Base-by-base conservation (phyloP, 2,797 vertebrate species). In the Zonotrichia albicollis region DNA sequence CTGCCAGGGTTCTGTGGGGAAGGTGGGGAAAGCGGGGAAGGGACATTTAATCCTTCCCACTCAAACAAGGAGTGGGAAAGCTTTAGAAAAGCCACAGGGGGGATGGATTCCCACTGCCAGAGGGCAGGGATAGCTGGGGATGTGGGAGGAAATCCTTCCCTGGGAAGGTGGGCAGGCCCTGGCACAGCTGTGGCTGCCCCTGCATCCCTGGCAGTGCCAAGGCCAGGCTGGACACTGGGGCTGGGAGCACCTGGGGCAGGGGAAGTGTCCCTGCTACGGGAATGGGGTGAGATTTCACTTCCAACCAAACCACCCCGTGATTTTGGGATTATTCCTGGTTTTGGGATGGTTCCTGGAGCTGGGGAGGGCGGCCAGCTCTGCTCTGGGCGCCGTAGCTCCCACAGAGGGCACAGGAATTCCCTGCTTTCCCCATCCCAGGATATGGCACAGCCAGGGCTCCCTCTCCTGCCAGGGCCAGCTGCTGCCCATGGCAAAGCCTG, bases 351-450 rank as follows among this genome's bases (percentile, higher is more conserved):
- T 43, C 45, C 45, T 38, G 51, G 42, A 16, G 58, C 58, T 43
- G 38, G n/a, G 46, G 36, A 40, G 36, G 29, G 20, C 60, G 13
- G 5, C 23, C 34, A 23, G 12, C 2, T 16, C 48, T 18, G 68
- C 6, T 11, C 29, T 13, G 68, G 34, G 50, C 11, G 15, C 4
- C 1, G 21, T 19, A 34, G 34, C 38, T 5, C 25, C 18, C 55
- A 32, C 45, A 4, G 38, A 57, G 62, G 45, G 27, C 16, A 19
- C 54, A 16, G 74, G 38, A 17, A 18, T 1, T 3, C 16, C 36
- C 57, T 3, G 2, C 0, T 15, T 18, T 9, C 6, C 12, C 43
- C 55, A 4, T 18, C 13, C 22, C 16, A 6, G 71, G 32, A 2
- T 3, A 30, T 9, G 34, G 76, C 34, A 1, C 60, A 42, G 0